Base-by-base conservation (phyloP, 2,888 invertebrate species). In the Acheta domesticus region DNA sequence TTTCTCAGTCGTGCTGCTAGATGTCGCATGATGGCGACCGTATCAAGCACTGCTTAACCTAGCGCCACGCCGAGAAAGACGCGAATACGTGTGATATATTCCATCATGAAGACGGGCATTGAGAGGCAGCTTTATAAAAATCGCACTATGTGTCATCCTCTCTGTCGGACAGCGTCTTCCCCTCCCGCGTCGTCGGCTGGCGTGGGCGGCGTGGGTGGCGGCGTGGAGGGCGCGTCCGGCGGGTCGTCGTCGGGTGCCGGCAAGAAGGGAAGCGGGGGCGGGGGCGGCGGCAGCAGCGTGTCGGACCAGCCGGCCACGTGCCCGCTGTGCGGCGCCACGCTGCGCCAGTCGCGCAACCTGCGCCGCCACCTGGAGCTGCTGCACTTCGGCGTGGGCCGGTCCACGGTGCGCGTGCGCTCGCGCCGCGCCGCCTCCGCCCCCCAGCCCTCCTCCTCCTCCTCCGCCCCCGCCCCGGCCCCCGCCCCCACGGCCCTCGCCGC, bases 261-360 rank as follows among this genome's bases (percentile, higher is more conserved):
- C n/a, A 62, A 62, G 62, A 62, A 62, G 62, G 12, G 62, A 5
- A 4, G 16, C n/a, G 62, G 62, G 14, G 62, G 62, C 0, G n/a
- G 62, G 8, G 62, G 62, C 16, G 14, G 62, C 3, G 62, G 82
- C 76, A 80, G 82, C n/a, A 80, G 81, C 77, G 79, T 83, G 20
- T 84, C 83, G 4, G 84, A 84, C 78, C 82, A 83, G 74, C 84
- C 84, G 20, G 83, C 83, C 5, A 82, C 82, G 12, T 84, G 84
- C 49, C 82, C 83, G 14, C 77, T 84, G 4, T 84, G 84, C 76
- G 83, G 83, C 23, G 83, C 83, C 16, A 83, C 82, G 12, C 79
- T 84, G 75, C 81, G 83, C 16, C 84, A 84, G 76, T 83, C 83
- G 11, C 82, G 83, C 12, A 84, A 84, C 80, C 82, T 84, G 19